phyloP scores from a whole-genome alignment of 1,140 invertebrate genomes.

The Meloidogyne exigua region DNA sequence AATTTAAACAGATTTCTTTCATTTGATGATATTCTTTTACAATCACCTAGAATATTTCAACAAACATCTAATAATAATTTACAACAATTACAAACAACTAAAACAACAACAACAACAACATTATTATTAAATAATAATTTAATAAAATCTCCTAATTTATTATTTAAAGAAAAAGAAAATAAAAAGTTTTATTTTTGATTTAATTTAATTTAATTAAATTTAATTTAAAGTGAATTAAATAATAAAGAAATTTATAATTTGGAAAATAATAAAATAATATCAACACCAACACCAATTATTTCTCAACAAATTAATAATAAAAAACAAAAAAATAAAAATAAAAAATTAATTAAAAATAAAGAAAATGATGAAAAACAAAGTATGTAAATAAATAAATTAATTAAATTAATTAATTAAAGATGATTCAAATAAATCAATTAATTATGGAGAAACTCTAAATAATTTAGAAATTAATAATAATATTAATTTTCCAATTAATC shows the following conservation, averaged over 20 bases:
- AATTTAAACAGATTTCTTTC: slow-evolving; percentile 26
- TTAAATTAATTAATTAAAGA: slow-evolving; percentile 6
- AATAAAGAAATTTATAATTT: background rate
- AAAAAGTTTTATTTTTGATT: too few relatives aligned
- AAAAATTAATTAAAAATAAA: slow-evolving; percentile 1
- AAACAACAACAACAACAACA: background rate
- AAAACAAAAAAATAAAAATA: background rate
- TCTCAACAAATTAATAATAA: background rate
- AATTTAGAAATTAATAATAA: slow-evolving; percentile 6
- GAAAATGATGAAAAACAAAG: background rate
- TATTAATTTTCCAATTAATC: background rate
- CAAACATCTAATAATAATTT: background rate
- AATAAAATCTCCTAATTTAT: too few relatives aligned
- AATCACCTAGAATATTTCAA: slow-evolving; percentile 42
- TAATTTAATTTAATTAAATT: too few relatives aligned
- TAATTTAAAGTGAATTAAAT: too few relatives aligned
- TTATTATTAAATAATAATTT: too few relatives aligned
- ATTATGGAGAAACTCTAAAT: background rate
- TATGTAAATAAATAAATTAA: background rate
- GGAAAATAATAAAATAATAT: background rate
- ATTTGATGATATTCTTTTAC: slow-evolving; percentile 50
- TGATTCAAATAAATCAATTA: background rate
- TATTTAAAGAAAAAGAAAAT: too few relatives aligned
- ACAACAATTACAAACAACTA: slow-evolving; percentile 15
- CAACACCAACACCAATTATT: background rate